Evolutionary conservation across 2,113 vertebrate species (phyloP).

Genomic region (Carettochelys insculpta): DNA sequence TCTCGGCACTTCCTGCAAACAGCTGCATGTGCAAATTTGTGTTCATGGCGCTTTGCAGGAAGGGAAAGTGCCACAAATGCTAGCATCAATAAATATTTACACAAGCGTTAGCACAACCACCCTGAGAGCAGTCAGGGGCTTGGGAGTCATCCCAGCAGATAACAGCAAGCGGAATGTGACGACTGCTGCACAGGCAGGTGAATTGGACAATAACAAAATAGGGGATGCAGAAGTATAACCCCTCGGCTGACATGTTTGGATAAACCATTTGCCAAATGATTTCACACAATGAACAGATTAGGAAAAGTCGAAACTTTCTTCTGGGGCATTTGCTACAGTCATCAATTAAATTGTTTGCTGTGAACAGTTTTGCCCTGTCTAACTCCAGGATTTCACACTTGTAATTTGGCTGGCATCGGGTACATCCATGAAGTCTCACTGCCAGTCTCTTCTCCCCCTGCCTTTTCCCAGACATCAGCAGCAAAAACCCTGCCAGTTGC

Average conservation of each 20-base stretch:
- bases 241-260: rapidly evolving
- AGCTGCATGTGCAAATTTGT: constrained; percentile 33
- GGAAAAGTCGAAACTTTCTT: constrained; percentile 14
- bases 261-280: not conserved
- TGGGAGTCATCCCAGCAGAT: not conserved
- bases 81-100: not conserved
- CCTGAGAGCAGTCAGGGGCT: not conserved
- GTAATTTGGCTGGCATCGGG: constrained; percentile 71
- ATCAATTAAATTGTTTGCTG: constrained; percentile 71
- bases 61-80: rapidly evolving
- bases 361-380: constrained; percentile 57
- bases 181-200: not conserved
- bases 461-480: constrained; percentile 68
- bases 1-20: constrained; percentile 8
- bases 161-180: not conserved
- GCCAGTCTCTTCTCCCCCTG: constrained; percentile 69
- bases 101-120: not conserved
- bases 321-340: constrained; percentile 58
- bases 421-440: constrained; percentile 58
- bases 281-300: constrained; percentile 24
- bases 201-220: not conserved
- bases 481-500: constrained; percentile 58
- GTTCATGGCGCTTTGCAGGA: not conserved
- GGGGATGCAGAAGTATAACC: rapidly evolving
- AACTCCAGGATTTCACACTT: constrained; percentile 65